These are phyloP conservation scores for Microcebus tavaratra DNA, from an alignment of 2,113 vertebrate genomes.

Conservation along the genomic window DNA sequence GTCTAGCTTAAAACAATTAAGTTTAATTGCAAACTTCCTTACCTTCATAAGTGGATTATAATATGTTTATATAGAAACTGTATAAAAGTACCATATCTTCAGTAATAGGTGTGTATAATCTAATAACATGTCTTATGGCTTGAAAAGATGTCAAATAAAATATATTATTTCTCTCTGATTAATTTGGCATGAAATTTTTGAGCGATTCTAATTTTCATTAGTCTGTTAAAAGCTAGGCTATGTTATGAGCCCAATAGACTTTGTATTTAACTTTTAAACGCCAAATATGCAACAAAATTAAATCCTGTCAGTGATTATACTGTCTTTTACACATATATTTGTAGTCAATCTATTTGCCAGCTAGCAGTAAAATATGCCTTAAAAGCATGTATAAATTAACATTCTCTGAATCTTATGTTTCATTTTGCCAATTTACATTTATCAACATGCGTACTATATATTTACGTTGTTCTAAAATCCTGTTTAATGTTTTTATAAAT, in stretches of 20 bases:
- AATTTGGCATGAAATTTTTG: not conserved
- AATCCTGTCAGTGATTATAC: not conserved
- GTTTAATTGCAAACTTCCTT: not conserved
- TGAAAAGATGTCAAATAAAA: not conserved
- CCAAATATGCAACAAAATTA: not conserved
- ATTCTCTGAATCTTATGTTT: slow-evolving; percentile 37
- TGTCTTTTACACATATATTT: slow-evolving; percentile 49
- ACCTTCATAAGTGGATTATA: not conserved
- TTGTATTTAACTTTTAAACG: slow-evolving; percentile 16
- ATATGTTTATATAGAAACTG: not conserved
- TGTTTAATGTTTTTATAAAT: not conserved
- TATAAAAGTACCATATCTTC: not conserved
- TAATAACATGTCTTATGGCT: not conserved
- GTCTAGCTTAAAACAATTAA: not conserved
- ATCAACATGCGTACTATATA: not conserved
- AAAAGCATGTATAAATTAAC: slow-evolving; percentile 57
- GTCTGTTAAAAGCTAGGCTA: not conserved
- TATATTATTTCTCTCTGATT: not conserved
- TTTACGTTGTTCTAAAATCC: slow-evolving; percentile 9
- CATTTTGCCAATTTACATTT: not conserved
- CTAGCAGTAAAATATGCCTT: slow-evolving; percentile 64
- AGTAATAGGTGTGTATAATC: not conserved
- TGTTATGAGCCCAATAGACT: not conserved
- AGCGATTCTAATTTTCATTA: not conserved
- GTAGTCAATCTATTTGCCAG: slow-evolving; percentile 62